A percentile compares a stretch with the other conserved stretches of the same genome.
Conservation (phyloP, 2,113 vertebrate genomes). For the Cyprinus carpio region DNA sequence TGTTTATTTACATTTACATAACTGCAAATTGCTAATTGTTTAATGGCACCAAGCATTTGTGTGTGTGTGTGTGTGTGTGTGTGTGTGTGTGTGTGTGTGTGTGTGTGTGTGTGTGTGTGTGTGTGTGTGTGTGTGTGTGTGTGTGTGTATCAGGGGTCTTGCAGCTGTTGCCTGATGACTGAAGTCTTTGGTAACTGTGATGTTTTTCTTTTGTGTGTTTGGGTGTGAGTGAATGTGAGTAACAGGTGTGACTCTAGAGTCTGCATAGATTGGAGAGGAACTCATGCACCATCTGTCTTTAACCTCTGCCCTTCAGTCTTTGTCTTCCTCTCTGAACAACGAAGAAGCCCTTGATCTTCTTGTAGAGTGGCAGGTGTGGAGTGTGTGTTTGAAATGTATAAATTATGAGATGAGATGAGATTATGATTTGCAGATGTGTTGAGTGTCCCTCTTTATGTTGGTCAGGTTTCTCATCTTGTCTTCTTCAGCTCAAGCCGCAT, state of each 20-base stretch:
- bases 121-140: not conserved
- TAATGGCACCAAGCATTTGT: not conserved
- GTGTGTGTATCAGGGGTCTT: not conserved
- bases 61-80: not conserved
- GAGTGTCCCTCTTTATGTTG: not conserved
- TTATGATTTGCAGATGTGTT: conserved; percentile 18
- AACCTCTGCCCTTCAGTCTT: conserved; percentile 22
- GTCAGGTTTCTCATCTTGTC: not conserved
- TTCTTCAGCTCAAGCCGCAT: not conserved
- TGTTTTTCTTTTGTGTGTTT: conserved; percentile 30
- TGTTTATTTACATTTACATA: not conserved
- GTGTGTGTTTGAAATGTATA: not conserved
- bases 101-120: not conserved
- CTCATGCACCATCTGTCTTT: conserved; percentile 33
- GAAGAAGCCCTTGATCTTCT: conserved; percentile 26
- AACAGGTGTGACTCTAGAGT: conserved; percentile 30
- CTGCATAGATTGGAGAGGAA: conserved; percentile 18
- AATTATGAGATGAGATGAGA: not conserved
- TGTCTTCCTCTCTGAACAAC: conserved; percentile 24
- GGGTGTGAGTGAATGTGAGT: conserved; percentile 21
- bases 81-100: not conserved
- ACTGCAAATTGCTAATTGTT: not conserved
- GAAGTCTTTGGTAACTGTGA: conserved; percentile 25
- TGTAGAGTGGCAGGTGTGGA: conserved; percentile 25
- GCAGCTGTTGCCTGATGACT: conserved; percentile 5